Evolutionary conservation across 2,113 vertebrate genomes (phyloP).

Genomic region (Sphyrna mokarran): DNA sequence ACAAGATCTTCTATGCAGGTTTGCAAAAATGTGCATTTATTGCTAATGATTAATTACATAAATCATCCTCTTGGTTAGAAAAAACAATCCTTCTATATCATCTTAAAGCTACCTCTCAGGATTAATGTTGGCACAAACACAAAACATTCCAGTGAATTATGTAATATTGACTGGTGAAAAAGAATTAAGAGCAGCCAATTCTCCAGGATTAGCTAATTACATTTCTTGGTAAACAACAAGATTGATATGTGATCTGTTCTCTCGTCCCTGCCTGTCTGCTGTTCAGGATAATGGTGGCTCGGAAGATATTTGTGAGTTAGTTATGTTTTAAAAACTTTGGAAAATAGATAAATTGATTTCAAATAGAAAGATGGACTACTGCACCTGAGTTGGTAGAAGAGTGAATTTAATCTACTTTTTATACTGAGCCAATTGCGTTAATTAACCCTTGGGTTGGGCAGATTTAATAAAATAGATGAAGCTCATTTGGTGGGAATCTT

Average conservation of each 20-base stretch:
- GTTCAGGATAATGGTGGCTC: background rate
- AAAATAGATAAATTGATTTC: conserved; percentile 14
- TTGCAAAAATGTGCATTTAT: background rate
- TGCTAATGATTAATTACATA: background rate
- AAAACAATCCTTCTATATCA: background rate
- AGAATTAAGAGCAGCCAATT: background rate
- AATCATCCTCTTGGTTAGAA: background rate
- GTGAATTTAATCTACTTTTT: conserved; percentile 4
- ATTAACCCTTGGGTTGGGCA: background rate
- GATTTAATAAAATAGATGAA: background rate
- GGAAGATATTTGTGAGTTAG: background rate
- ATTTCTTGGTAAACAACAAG: background rate
- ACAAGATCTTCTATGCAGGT: background rate
- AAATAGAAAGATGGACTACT: background rate
- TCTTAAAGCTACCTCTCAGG: background rate
- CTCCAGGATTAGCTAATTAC: conserved; percentile 14
- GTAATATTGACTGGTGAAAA: background rate
- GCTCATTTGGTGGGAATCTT: background rate
- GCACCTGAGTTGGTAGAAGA: background rate
- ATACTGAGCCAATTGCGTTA: background rate
- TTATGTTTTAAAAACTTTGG: background rate
- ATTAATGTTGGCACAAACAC: background rate
- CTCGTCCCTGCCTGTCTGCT: background rate
- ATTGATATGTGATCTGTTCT: background rate
- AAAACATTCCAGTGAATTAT: background rate